Percentiles rank a stretch among this genome's conserved stretches.
These are phyloP conservation scores for Limnephilus auricula DNA, from an alignment of 2,888 invertebrate species.

Conservation along the genomic window DNA sequence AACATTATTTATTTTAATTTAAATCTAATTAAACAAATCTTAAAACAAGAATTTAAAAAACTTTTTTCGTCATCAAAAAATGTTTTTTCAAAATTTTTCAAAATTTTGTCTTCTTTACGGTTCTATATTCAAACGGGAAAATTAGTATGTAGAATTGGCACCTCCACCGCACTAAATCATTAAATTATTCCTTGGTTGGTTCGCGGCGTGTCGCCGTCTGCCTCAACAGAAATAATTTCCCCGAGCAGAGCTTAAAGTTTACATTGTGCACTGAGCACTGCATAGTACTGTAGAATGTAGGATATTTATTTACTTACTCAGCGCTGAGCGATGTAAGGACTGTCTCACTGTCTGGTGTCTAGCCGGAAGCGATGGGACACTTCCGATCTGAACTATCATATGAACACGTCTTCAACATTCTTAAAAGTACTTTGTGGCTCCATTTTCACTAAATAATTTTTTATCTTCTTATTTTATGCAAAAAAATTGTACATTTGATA, in stretches of 20 bases:
- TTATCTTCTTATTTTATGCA: no score
- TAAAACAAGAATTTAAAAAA: no score
- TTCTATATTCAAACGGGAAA: neutral
- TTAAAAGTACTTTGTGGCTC: no score
- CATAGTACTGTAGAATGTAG: no score
- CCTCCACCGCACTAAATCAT: slow-evolving; percentile 14
- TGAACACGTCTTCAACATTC: neutral
- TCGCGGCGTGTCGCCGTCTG: slow-evolving; percentile 32
- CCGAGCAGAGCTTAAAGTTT: neutral
- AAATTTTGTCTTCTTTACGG: neutral
- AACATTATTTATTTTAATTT: no score
- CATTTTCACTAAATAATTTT: no score
- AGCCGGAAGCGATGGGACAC: neutral
- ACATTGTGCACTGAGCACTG: neutral
- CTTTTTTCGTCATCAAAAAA: no score
- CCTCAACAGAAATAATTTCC: neutral
- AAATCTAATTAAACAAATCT: no score
- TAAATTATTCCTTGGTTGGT: slow-evolving; percentile 9
- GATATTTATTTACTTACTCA: no score
- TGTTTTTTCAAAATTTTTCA: neutral
- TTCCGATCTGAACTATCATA: neutral
- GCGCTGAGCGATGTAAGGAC: neutral
- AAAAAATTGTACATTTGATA: no score
- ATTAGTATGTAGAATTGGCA: slow-evolving; percentile 9
- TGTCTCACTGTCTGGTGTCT: neutral